phyloP scores from a whole-genome alignment of 2,113 vertebrate species.

The Sceloporus undulatus region DNA sequence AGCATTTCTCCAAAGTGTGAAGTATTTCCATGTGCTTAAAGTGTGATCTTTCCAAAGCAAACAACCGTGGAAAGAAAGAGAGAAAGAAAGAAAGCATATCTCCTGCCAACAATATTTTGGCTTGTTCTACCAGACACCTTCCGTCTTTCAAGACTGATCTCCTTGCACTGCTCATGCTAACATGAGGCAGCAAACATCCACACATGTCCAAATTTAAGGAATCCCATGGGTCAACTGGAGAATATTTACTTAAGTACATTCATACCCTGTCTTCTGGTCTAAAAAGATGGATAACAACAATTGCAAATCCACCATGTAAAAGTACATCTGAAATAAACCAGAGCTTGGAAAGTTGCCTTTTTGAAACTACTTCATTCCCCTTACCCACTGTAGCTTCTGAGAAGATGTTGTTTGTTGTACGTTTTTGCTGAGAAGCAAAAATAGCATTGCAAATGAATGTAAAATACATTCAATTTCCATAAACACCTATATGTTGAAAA shows the following conservation, averaged over 20 bases:
- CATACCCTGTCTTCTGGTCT: background rate
- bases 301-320: background rate
- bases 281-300: background rate
- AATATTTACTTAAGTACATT: background rate
- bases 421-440: no score
- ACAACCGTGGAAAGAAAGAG: slow-evolving; percentile 62
- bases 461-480: no score
- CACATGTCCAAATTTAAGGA: slow-evolving; percentile 41
- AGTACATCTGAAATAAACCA: background rate
- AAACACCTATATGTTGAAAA: no score
- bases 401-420: no score
- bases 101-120: slow-evolving; percentile 69
- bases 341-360: no score
- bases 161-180: slow-evolving; percentile 70
- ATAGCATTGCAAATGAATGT: no score
- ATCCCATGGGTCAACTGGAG: background rate
- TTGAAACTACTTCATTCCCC: no score
- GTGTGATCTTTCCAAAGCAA: slow-evolving; percentile 79
- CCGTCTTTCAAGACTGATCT: slow-evolving; percentile 66
- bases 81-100: slow-evolving; percentile 65
- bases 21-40: slow-evolving; percentile 82
- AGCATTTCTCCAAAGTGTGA: slow-evolving; percentile 78
- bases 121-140: slow-evolving; percentile 67
- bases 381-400: no score
- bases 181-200: slow-evolving; percentile 58